A percentile compares a stretch with the other conserved stretches of the same genome.
Conservation (phyloP, 1,140 invertebrate species). For the Pseudomyrmex dendroicus region DNA sequence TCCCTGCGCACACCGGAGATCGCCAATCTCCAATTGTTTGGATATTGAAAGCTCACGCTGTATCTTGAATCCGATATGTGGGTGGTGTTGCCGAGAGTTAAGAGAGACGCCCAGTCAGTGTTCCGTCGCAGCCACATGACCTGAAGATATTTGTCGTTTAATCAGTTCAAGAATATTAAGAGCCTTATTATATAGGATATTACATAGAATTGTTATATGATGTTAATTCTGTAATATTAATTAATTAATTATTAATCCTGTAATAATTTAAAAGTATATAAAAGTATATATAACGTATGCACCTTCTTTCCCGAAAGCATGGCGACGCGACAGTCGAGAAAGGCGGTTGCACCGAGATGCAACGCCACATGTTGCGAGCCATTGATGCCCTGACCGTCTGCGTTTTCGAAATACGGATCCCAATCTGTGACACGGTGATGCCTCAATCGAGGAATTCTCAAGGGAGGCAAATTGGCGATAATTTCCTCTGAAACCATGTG, state of each 20-base stretch:
- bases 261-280: background rate
- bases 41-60: constrained; percentile 85
- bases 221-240: too few relatives aligned
- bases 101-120: constrained; percentile 83
- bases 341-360: constrained; percentile 84
- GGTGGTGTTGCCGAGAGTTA: constrained; percentile 86
- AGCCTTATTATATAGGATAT: background rate
- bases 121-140: constrained; percentile 86
- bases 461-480: constrained; percentile 68
- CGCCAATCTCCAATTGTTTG: constrained; percentile 93
- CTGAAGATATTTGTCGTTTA: constrained; percentile 70
- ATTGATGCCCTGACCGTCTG: constrained; percentile 85
- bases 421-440: constrained; percentile 84
- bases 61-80: constrained; percentile 86
- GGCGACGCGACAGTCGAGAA: constrained; percentile 85
- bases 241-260: background rate
- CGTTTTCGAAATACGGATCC: constrained; percentile 91
- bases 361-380: constrained; percentile 81
- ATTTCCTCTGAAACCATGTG: constrained; percentile 68
- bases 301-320: constrained; percentile 86
- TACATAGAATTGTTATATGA: too few relatives aligned
- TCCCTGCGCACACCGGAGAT: constrained; percentile 90
- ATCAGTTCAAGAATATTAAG: constrained; percentile 30
- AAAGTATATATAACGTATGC: constrained; percentile 43
- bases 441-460: constrained; percentile 78